These are phyloP conservation scores for Eira barbara DNA, from an alignment of 2,113 vertebrate genomes.

Conservation along the genomic window DNA sequence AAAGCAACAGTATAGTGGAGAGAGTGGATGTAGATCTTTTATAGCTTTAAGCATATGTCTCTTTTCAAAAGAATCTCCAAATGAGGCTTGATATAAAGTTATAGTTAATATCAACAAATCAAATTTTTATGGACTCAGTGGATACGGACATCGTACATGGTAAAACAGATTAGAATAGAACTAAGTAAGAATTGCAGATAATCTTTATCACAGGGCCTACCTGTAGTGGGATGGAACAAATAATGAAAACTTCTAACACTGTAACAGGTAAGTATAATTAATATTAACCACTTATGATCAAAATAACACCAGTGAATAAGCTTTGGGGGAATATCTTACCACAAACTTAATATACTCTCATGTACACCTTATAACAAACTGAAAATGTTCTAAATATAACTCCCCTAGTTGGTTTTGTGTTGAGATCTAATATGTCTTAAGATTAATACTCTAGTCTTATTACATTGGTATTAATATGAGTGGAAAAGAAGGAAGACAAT, in stretches of 20 bases:
- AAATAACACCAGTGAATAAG: background rate
- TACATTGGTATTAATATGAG: background rate
- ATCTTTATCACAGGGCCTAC: background rate
- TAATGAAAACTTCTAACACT: background rate
- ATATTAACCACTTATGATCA: background rate
- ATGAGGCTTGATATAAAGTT: background rate
- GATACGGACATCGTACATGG: background rate
- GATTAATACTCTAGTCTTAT: background rate
- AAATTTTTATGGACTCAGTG: background rate
- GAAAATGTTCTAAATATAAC: background rate
- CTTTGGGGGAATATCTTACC: background rate
- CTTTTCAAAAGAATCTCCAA: background rate
- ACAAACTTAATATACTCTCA: background rate
- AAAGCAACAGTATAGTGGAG: background rate
- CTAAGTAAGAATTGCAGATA: background rate
- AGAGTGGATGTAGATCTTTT: background rate
- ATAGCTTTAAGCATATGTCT: background rate
- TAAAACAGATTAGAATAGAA: background rate
- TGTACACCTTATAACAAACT: background rate
- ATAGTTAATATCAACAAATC: background rate
- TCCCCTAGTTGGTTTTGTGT: background rate
- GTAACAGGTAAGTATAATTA: background rate
- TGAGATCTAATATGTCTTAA: background rate
- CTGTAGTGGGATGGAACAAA: background rate
- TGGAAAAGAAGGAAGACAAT: background rate